phyloP scores from a whole-genome alignment of 2,797 vertebrate genomes.

The Lophius americanus region DNA sequence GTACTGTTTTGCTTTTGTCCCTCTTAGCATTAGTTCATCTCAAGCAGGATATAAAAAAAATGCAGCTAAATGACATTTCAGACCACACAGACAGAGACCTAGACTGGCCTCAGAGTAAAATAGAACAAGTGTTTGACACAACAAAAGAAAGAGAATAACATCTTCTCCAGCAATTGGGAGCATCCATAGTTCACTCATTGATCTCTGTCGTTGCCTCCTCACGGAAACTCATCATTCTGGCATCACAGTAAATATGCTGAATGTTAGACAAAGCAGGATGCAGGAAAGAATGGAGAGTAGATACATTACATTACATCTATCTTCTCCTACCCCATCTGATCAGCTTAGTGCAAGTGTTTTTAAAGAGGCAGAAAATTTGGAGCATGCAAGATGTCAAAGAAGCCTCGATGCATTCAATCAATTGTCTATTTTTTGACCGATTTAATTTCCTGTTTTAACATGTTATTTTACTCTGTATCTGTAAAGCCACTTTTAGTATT shows the following conservation, averaged over 20 bases:
- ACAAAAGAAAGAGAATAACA: slow-evolving; percentile 9
- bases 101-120: slow-evolving; percentile 12
- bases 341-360: slow-evolving; percentile 15
- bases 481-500: too few species aligned
- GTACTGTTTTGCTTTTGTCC: slow-evolving; percentile 35
- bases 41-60: slow-evolving; percentile 31
- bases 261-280: slow-evolving; percentile 7
- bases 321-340: slow-evolving; percentile 13
- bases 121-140: slow-evolving; percentile 1
- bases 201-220: slow-evolving; percentile 22
- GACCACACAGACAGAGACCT: slow-evolving; percentile 1
- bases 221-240: slow-evolving; percentile 19
- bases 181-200: slow-evolving; percentile 16
- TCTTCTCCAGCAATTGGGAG: slow-evolving; percentile 1
- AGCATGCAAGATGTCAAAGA: background rate
- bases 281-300: slow-evolving; percentile 16
- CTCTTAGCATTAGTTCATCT: slow-evolving; percentile 31
- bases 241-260: slow-evolving; percentile 19
- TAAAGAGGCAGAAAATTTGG: slow-evolving; percentile 32
- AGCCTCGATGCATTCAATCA: slow-evolving; percentile 19
- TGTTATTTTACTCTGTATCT: too few species aligned
- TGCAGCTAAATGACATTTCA: slow-evolving; percentile 23
- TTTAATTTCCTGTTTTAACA: too few species aligned
- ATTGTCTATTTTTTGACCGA: background rate
- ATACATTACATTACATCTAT: slow-evolving; percentile 26